Percentiles rank a stretch among this genome's conserved stretches.
Evolutionary conservation across 2,797 vertebrate genomes (phyloP).

Genomic region (Bovichtus diacanthus): DNA sequence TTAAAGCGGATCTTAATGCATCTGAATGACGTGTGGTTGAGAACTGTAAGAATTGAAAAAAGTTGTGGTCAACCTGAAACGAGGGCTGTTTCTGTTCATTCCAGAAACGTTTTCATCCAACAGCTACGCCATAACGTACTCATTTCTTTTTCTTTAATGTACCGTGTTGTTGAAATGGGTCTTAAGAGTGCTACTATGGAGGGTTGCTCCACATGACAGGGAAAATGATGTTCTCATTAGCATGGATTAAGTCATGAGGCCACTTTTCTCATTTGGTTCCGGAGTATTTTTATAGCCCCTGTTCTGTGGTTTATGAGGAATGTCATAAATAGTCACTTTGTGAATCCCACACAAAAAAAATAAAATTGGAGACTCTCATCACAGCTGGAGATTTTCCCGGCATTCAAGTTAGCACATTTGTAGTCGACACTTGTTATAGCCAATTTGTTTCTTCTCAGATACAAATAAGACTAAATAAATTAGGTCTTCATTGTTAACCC

Average conservation of each 20-base stretch:
- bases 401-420: slow-evolving; percentile 43
- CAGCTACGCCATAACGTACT: slow-evolving; percentile 8
- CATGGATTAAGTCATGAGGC: slow-evolving; percentile 66
- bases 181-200: slow-evolving; percentile 38
- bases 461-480: slow-evolving; percentile 50
- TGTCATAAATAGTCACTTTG: slow-evolving; percentile 67
- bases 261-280: slow-evolving; percentile 63
- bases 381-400: slow-evolving; percentile 54
- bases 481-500: slow-evolving; percentile 25
- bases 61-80: slow-evolving; percentile 27
- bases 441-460: slow-evolving; percentile 42
- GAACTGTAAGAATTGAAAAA: slow-evolving; percentile 28
- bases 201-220: slow-evolving; percentile 48
- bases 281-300: slow-evolving; percentile 59
- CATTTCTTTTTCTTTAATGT: slow-evolving; percentile 34
- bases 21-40: background rate
- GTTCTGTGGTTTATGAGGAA: slow-evolving; percentile 63
- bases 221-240: slow-evolving; percentile 68
- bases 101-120: slow-evolving; percentile 29
- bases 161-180: slow-evolving; percentile 53
- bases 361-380: slow-evolving; percentile 48
- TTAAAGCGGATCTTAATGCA: slow-evolving; percentile 17
- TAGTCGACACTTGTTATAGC: slow-evolving; percentile 49
- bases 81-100: slow-evolving; percentile 20
- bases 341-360: slow-evolving; percentile 53